These are phyloP conservation scores for Epiblema foenella DNA, from an alignment of 2,888 invertebrate genomes.

Conservation along the genomic window DNA sequence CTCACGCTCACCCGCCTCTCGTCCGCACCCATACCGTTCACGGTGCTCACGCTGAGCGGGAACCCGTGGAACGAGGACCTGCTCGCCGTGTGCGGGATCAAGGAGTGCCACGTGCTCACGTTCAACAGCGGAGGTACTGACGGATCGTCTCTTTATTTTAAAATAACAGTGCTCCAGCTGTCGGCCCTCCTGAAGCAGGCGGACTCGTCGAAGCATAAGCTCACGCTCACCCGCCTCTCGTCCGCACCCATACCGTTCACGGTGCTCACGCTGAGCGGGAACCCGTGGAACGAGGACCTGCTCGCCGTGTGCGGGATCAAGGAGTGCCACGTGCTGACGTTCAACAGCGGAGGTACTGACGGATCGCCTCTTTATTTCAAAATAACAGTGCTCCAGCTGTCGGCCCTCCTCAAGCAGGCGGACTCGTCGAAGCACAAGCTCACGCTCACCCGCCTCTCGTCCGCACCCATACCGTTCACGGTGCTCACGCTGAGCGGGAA, in stretches of 20 bases:
- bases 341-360: constrained; percentile 85
- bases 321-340: constrained; percentile 97
- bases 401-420: constrained; percentile 96
- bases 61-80: constrained; percentile 98
- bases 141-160: too few species aligned
- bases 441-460: constrained; percentile 94
- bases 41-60: constrained; percentile 95
- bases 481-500: constrained; percentile 96
- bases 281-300: constrained; percentile 97
- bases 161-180: constrained; percentile 96
- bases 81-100: constrained; percentile 97
- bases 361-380: too few species aligned
- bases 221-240: constrained; percentile 95
- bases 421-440: constrained; percentile 97
- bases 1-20: constrained; percentile 95
- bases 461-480: constrained; percentile 97
- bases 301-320: constrained; percentile 98
- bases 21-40: constrained; percentile 97
- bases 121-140: constrained; percentile 87
- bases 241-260: constrained; percentile 98
- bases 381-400: constrained; percentile 96
- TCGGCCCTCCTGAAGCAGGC: constrained; percentile 97
- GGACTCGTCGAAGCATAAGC: constrained; percentile 95
- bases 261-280: constrained; percentile 95
- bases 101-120: constrained; percentile 98